These are phyloP conservation scores for Takifugu ocellatus DNA, from an alignment of 2,797 vertebrate species.

Conservation along the genomic window DNA sequence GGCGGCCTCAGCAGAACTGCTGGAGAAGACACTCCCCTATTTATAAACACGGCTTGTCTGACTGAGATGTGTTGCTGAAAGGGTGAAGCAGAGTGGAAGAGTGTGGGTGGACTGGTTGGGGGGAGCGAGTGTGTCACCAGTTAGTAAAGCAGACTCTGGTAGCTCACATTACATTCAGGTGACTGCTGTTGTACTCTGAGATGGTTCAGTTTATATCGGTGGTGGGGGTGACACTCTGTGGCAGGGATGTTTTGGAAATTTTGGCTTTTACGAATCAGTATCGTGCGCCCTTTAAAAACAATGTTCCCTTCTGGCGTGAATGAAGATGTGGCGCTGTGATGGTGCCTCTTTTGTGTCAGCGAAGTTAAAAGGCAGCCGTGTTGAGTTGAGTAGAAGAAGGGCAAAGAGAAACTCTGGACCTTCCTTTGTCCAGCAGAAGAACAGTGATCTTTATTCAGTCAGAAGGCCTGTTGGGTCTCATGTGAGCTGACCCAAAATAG, in stretches of 20 bases:
- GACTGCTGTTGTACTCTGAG: constrained; percentile 57
- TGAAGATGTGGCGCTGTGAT: constrained; percentile 54
- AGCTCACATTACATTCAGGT: constrained; percentile 66
- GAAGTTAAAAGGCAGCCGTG: constrained; percentile 74
- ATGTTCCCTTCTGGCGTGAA: constrained; percentile 52
- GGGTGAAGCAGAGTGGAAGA: constrained; percentile 41
- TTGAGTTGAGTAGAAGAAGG: constrained; percentile 65
- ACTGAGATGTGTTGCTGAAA: constrained; percentile 51
- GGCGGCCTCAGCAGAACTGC: constrained; percentile 57
- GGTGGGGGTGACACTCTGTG: constrained; percentile 16
- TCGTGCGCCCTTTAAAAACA: constrained; percentile 48
- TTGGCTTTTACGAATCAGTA: constrained; percentile 25
- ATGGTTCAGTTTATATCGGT: constrained; percentile 30
- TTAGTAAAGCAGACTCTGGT: constrained; percentile 28
- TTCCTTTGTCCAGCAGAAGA: constrained; percentile 67
- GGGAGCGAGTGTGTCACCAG: constrained; percentile 49
- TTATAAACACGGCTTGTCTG: constrained; percentile 71
- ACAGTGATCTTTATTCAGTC: constrained; percentile 73
- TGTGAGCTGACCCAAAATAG: constrained; percentile 76
- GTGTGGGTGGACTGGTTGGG: constrained; percentile 27
- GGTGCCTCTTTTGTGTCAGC: constrained; percentile 64
- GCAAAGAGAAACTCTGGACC: constrained; percentile 56
- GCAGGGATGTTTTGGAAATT: not conserved
- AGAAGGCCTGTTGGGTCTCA: constrained; percentile 67
- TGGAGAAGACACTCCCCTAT: constrained; percentile 74